Evolutionary conservation across 2,888 invertebrate genomes (phyloP).

Genomic region (Seira ritae): DNA sequence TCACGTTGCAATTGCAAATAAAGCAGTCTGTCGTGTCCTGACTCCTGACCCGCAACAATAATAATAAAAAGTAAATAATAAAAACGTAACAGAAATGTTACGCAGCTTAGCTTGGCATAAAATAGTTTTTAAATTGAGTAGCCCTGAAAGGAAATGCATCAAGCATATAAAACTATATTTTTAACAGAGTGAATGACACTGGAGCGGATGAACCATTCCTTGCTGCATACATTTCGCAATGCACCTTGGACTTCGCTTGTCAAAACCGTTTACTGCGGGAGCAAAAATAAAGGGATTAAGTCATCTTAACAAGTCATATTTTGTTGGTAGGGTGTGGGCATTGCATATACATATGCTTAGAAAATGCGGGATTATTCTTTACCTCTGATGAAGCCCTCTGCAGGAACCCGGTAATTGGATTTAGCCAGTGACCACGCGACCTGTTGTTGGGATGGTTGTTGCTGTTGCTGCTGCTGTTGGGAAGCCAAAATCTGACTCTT

Average conservation of each 20-base stretch:
- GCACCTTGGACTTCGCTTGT: slow-evolving; percentile 75
- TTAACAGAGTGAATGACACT: slow-evolving; percentile 75
- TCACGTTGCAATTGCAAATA: no score
- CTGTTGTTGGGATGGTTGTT: background rate
- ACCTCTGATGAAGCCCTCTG: slow-evolving; percentile 48
- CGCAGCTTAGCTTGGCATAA: no score
- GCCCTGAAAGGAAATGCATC: background rate
- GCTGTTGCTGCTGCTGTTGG: background rate
- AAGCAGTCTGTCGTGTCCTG: no score
- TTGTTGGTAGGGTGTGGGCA: no score
- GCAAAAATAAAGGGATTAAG: slow-evolving; percentile 16
- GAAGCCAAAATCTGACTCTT: background rate
- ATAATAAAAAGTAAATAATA: slow-evolving; percentile 15
- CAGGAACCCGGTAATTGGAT: slow-evolving; percentile 50
- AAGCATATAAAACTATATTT: slow-evolving; percentile 23
- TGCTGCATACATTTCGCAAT: slow-evolving; percentile 75
- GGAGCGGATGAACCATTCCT: slow-evolving; percentile 75
- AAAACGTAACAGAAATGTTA: background rate
- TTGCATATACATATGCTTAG: background rate
- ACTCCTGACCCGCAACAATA: no score
- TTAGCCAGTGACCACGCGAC: slow-evolving; percentile 21
- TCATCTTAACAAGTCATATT: background rate
- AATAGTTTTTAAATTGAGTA: no score
- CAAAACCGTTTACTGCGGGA: slow-evolving; percentile 42
- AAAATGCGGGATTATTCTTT: background rate